Conservation (phyloP, 2,888 invertebrate species). For the Hoplodrina ambigua region DNA sequence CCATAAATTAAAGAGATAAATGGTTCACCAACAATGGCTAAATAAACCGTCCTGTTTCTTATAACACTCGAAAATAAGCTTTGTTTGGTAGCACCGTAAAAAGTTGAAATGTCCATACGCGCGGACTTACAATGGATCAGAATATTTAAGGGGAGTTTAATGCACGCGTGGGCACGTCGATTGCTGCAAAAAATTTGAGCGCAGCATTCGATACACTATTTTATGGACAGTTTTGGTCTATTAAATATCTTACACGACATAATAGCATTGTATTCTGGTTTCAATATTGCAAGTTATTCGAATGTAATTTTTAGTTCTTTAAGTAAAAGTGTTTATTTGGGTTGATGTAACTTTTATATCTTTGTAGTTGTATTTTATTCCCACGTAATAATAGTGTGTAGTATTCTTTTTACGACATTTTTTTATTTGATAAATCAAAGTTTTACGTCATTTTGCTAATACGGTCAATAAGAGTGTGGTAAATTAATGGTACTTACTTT, state of each 20-base stretch:
- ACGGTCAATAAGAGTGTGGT: constrained; percentile 17
- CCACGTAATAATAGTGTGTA: constrained; percentile 52
- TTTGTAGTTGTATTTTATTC: constrained; percentile 16
- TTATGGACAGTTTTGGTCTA: constrained; percentile 77
- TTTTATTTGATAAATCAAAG: constrained; percentile 40
- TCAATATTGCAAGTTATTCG: constrained; percentile 60
- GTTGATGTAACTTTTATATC: constrained; percentile 66
- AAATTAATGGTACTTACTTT: constrained; percentile 13
- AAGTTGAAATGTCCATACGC: constrained; percentile 83
- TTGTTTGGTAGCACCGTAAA: constrained; percentile 82
- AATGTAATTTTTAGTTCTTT: constrained; percentile 57
- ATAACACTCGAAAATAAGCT: constrained; percentile 85
- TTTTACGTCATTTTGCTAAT: constrained; percentile 28
- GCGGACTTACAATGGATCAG: constrained; percentile 78
- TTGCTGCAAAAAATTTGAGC: constrained; percentile 76
- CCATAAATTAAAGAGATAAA: constrained; percentile 90
- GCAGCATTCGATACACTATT: constrained; percentile 71
- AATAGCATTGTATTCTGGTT: constrained; percentile 59
- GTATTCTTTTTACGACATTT: constrained; percentile 6
- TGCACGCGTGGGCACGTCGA: constrained; percentile 72
- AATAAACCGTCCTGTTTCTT: constrained; percentile 86
- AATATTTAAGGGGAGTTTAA: constrained; percentile 82
- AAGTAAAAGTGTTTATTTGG: constrained; percentile 68
- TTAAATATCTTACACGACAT: constrained; percentile 69
- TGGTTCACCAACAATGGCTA: constrained; percentile 87